A percentile compares a stretch with the other conserved stretches of the same genome.
Conservation (phyloP, 2,113 vertebrate genomes). For the Mus pahari region DNA sequence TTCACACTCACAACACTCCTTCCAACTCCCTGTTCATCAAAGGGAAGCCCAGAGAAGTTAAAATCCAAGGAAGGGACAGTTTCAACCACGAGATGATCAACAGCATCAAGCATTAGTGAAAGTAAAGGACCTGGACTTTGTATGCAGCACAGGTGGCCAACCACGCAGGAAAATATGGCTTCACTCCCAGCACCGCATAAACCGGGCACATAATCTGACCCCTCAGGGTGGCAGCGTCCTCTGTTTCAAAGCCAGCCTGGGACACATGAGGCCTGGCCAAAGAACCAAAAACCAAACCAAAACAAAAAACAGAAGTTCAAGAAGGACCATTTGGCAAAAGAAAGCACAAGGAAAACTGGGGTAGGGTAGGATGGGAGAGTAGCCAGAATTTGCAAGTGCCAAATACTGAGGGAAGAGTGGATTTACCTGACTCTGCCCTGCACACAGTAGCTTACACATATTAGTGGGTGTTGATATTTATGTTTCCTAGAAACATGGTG, state of each 20-base stretch:
- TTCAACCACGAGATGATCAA: neutral
- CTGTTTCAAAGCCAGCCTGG: neutral
- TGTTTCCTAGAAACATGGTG: constrained; percentile 33
- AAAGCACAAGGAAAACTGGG: neutral
- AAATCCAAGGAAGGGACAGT: neutral
- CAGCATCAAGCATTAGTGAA: neutral
- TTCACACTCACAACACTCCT: neutral
- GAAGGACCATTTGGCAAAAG: neutral
- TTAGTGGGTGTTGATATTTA: neutral
- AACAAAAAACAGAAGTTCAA: neutral
- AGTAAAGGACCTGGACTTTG: neutral
- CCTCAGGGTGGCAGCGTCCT: neutral
- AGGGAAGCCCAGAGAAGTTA: neutral
- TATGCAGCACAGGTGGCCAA: neutral
- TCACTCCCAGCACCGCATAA: neutral
- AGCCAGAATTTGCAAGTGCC: fast-evolving
- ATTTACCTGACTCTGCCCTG: fast-evolving
- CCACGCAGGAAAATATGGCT: too few species aligned
- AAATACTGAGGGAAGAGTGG: fast-evolving
- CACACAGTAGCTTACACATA: too few species aligned
- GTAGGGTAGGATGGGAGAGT: too few species aligned
- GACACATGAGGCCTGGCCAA: neutral
- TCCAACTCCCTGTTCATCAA: neutral
- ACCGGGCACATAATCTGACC: neutral
- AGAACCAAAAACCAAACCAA: neutral